Percentiles rank a stretch among this genome's conserved stretches.
Evolutionary conservation across 2,888 invertebrate species (phyloP).

Genomic region (Pilophorus perplexus): DNA sequence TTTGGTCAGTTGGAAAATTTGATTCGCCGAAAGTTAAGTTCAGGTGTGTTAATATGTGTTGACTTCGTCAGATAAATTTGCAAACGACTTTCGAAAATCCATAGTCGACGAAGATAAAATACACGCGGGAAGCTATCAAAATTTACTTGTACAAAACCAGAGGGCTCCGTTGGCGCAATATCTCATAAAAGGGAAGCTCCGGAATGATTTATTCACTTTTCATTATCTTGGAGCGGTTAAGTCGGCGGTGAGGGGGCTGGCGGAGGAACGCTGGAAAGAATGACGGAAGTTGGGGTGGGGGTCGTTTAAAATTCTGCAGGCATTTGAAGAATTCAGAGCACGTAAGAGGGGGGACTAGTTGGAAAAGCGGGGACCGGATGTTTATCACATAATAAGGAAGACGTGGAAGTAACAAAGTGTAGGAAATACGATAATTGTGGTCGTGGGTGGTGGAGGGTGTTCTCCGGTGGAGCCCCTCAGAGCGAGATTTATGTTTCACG

Average conservation of each 20-base stretch:
- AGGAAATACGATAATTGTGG: constrained; percentile 38
- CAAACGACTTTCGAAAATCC: too few species aligned
- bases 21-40: too few species aligned
- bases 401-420: constrained; percentile 29
- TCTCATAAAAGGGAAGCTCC: constrained; percentile 21
- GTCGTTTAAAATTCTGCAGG: constrained; percentile 38
- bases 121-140: too few species aligned
- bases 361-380: constrained; percentile 32
- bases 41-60: too few species aligned
- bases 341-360: background rate
- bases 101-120: too few species aligned
- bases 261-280: too few species aligned
- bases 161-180: background rate
- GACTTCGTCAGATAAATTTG: too few species aligned
- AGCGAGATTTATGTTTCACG: constrained; percentile 23
- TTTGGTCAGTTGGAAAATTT: too few species aligned
- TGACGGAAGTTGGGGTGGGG: too few species aligned
- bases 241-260: constrained; percentile 13
- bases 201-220: constrained; percentile 38
- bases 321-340: constrained; percentile 40
- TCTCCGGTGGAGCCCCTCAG: constrained; percentile 4
- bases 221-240: constrained; percentile 36
- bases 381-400: constrained; percentile 39
- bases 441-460: constrained; percentile 23
- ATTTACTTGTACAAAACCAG: constrained; percentile 2